Percentiles rank a stretch among this genome's conserved stretches.
Conservation (phyloP, 2,113 vertebrate genomes). For the Jaculus jaculus region DNA sequence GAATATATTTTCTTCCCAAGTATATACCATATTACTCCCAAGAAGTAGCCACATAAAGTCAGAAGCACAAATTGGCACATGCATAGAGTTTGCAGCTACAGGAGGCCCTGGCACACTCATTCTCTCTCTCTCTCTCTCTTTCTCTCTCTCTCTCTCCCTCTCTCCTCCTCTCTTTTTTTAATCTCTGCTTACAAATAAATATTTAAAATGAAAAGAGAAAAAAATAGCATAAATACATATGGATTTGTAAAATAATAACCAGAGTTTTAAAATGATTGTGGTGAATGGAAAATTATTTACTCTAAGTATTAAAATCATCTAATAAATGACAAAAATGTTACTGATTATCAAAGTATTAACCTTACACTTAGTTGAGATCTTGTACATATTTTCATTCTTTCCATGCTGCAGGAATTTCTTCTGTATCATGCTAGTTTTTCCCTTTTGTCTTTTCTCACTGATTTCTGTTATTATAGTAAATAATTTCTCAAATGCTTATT, state of each 20-base stretch:
- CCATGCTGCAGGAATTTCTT: neutral
- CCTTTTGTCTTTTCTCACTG: neutral
- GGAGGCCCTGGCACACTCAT: too few species aligned
- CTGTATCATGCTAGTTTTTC: neutral
- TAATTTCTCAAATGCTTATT: neutral
- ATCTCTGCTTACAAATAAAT: too few species aligned
- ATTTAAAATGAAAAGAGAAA: too few species aligned
- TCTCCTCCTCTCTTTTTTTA: too few species aligned
- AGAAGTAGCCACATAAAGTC: too few species aligned
- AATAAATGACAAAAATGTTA: neutral
- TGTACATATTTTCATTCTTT: neutral
- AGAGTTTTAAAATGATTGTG: neutral
- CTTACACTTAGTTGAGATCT: neutral
- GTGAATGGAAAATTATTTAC: neutral
- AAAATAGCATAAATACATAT: neutral
- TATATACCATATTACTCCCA: too few species aligned
- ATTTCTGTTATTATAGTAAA: neutral
- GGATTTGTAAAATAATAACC: neutral
- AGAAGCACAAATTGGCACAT: too few species aligned
- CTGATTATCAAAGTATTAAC: neutral
- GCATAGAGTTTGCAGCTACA: too few species aligned
- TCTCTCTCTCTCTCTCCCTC: too few species aligned
- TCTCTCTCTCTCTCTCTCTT: too few species aligned
- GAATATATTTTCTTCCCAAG: too few species aligned
- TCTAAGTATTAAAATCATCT: neutral